Evolutionary conservation across 1,140 invertebrate species (phyloP).

Genomic region (Drosophila nigromelanica): DNA sequence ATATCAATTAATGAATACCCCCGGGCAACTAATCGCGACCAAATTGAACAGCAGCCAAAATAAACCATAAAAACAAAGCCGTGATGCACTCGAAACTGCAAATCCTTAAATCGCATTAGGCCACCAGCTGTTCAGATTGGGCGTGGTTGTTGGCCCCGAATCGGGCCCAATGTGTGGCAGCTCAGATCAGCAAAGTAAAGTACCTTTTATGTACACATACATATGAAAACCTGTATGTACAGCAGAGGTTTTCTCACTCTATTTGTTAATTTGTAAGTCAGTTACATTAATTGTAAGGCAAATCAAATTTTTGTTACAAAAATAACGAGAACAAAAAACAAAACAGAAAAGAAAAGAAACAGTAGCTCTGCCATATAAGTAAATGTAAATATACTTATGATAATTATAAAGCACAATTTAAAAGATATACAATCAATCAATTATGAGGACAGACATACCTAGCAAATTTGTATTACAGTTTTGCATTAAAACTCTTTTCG

Average conservation of each 20-base stretch:
- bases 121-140: constrained; percentile 22
- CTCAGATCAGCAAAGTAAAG: constrained; percentile 30
- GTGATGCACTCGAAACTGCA: not conserved
- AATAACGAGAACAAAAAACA: constrained; percentile 3
- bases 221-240: constrained; percentile 36
- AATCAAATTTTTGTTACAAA: constrained; percentile 35
- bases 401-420: constrained; percentile 46
- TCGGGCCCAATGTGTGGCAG: constrained; percentile 10
- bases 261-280: constrained; percentile 60
- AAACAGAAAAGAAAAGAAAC: constrained; percentile 6
- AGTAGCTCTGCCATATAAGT: constrained; percentile 39
- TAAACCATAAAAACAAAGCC: too few relatives aligned
- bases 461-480: constrained; percentile 51
- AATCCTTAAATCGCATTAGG: constrained; percentile 1
- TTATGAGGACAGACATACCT: constrained; percentile 39
- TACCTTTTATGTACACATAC: constrained; percentile 15
- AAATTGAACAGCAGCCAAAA: constrained; percentile 31
- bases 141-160: not conserved
- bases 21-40: constrained; percentile 17
- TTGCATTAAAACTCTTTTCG: constrained; percentile 45
- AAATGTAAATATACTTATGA: constrained; percentile 42
- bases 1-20: constrained; percentile 35
- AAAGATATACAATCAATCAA: constrained; percentile 24
- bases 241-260: constrained; percentile 20
- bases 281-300: constrained; percentile 68